Base-by-base conservation (phyloP, 1,140 invertebrate species). In the Chrysomallon squamiferum region DNA sequence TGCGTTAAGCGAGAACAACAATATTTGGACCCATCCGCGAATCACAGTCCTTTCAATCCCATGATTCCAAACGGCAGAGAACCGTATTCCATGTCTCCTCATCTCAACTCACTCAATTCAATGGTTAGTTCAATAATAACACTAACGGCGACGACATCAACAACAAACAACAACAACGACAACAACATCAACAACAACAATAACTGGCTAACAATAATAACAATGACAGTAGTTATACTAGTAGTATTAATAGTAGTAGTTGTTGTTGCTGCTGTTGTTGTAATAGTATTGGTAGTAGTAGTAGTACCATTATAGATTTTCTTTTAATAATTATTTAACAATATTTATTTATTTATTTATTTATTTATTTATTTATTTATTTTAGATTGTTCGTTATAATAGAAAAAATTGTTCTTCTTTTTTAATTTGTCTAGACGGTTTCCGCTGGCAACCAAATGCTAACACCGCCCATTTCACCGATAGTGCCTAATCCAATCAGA, bases 381-480 rank as follows among this genome's bases (percentile, higher is more conserved):
- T n/a, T 47, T 25, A 4, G 60, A 4, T 41, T 7, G 45, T 30
- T 25, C 5, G 9, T 6, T 2, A 15, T 15, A 45, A 27, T 18
- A 5, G 27, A 22, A 18, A 27, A 29, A n/a, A 32, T 2, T n/a
- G 29, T 29, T 3, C 50, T 27, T 29, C 20, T n/a, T n/a, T n/a
- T 63, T 35, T 52, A 33, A 25, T 0, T 18, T 18, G 22, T 52
- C 2, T 4, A 54, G 50, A 54, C 50, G n/a, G 50, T 30, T 30
- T 54, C 50, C 25, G 50, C 58, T n/a, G 64, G 67, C 54, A 65
- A 65, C 27, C 72, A 70, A 1, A 71, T 79, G 61, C 49, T 77
- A 56, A 80, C 80, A 9, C 76, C 80, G 20, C 80, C 78, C 3
- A 76, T 79, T 20, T 81, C 81, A 2, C 79, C 81, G 29, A 76